phyloP scores from a whole-genome alignment of 2,113 vertebrate species.

The Oncorhynchus keta region DNA sequence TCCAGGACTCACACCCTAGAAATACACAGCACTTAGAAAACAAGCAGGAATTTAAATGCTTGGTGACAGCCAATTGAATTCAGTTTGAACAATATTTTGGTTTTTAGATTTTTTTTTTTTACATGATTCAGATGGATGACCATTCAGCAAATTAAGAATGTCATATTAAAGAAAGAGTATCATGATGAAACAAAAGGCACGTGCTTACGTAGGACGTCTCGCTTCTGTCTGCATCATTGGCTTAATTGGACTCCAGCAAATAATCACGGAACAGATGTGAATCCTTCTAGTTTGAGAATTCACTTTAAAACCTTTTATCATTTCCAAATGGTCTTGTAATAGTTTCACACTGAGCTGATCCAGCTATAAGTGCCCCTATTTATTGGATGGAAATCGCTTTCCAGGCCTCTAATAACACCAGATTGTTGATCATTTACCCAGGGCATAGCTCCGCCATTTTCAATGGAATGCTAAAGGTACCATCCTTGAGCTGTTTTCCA shows the following conservation, averaged over 20 bases:
- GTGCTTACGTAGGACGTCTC: conserved; percentile 11
- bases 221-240: conserved; percentile 49
- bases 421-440: conserved; percentile 36
- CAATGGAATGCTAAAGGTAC: conserved; percentile 30
- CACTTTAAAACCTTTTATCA: conserved; percentile 19
- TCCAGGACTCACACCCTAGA: too few species aligned
- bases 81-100: too few species aligned
- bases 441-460: conserved; percentile 7
- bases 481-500: conserved; percentile 22
- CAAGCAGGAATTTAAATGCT: too few species aligned
- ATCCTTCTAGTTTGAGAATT: neutral
- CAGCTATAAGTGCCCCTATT: conserved; percentile 10
- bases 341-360: conserved; percentile 28
- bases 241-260: conserved; percentile 22
- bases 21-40: too few species aligned
- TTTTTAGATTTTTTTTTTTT: too few species aligned
- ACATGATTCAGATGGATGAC: too few species aligned
- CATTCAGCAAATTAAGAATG: too few species aligned
- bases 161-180: too few species aligned
- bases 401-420: conserved; percentile 14
- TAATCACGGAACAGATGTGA: conserved; percentile 28
- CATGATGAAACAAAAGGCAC: too few species aligned
- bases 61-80: too few species aligned
- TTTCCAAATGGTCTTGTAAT: conserved; percentile 15
- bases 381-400: conserved; percentile 24